These are phyloP conservation scores for Scophthalmus maximus DNA, from an alignment of 2,113 vertebrate genomes.

Conservation along the genomic window DNA sequence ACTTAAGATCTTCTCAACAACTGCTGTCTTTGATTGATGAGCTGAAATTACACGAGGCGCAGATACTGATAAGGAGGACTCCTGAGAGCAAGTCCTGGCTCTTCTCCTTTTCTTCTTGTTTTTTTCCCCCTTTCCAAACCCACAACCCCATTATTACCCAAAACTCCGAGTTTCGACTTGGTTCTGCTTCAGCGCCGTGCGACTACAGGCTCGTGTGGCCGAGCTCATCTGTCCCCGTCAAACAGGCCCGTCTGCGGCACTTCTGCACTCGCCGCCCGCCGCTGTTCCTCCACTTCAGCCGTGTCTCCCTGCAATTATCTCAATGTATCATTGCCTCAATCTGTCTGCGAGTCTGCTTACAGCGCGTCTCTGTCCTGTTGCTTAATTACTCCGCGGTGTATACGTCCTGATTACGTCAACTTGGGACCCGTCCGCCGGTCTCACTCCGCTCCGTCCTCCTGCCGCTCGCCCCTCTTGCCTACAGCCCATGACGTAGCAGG, in stretches of 20 bases:
- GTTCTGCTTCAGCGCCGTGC: constrained; percentile 45
- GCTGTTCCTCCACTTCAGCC: background rate
- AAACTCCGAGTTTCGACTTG: constrained; percentile 59
- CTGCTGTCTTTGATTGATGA: constrained; percentile 36
- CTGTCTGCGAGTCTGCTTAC: background rate
- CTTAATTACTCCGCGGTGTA: constrained; percentile 14
- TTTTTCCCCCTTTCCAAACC: background rate
- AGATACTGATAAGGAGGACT: background rate
- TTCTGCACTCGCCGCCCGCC: background rate
- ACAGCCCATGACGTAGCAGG: constrained; percentile 77
- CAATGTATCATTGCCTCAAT: constrained; percentile 4
- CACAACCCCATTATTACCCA: constrained; percentile 2
- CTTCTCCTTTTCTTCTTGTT: constrained; percentile 3
- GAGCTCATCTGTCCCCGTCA: constrained; percentile 69
- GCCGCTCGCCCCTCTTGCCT: constrained; percentile 11
- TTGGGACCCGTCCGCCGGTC: constrained; percentile 20
- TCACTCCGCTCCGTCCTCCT: constrained; percentile 11
- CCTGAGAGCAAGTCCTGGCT: too few relatives aligned
- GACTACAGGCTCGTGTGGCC: constrained; percentile 49
- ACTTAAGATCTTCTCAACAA: constrained; percentile 5
- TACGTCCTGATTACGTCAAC: constrained; percentile 30
- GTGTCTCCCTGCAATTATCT: background rate
- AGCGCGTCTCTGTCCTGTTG: background rate
- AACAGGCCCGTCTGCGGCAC: constrained; percentile 30
- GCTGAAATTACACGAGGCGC: constrained; percentile 6